A percentile compares a stretch with the other conserved stretches of the same genome.
Evolutionary conservation across 1,140 invertebrate genomes (phyloP).

Genomic region (Drosophila simulans): DNA sequence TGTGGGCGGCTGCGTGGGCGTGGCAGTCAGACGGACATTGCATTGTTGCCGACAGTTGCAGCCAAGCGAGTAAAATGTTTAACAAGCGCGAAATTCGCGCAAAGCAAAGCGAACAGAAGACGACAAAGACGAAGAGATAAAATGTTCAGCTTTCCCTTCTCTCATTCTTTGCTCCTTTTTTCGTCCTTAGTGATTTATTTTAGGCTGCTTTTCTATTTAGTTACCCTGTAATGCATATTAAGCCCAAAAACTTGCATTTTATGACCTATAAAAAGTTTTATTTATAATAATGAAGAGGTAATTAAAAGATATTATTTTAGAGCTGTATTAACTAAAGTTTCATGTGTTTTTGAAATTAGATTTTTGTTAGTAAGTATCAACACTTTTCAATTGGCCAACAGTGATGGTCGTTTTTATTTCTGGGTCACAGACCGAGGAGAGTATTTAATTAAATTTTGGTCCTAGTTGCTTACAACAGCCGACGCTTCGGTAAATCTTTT

Average conservation of each 20-base stretch:
- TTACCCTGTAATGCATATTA: constrained; percentile 1
- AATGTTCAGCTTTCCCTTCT: constrained; percentile 19
- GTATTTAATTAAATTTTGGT: constrained; percentile 74
- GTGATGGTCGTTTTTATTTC: background rate
- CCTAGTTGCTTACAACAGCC: constrained; percentile 42
- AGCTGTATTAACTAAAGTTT: too few species aligned
- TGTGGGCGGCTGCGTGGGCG: background rate
- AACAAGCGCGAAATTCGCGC: constrained; percentile 70
- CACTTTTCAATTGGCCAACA: background rate
- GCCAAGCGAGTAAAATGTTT: constrained; percentile 71
- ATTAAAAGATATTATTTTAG: too few species aligned
- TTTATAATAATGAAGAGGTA: too few species aligned
- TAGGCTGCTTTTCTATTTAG: constrained; percentile 12
- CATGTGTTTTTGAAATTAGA: background rate
- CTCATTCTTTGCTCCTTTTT: background rate
- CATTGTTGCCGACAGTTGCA: constrained; percentile 71
- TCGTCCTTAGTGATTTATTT: constrained; percentile 40
- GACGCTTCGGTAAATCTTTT: constrained; percentile 58
- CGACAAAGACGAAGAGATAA: constrained; percentile 50
- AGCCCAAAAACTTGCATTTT: background rate
- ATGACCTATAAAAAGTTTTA: background rate
- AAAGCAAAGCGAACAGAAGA: constrained; percentile 36
- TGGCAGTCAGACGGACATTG: constrained; percentile 49
- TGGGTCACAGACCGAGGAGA: constrained; percentile 30
- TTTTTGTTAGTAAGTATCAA: constrained; percentile 2